phyloP scores from a whole-genome alignment of 1,140 invertebrate genomes.

The Drosophila busckii region DNA sequence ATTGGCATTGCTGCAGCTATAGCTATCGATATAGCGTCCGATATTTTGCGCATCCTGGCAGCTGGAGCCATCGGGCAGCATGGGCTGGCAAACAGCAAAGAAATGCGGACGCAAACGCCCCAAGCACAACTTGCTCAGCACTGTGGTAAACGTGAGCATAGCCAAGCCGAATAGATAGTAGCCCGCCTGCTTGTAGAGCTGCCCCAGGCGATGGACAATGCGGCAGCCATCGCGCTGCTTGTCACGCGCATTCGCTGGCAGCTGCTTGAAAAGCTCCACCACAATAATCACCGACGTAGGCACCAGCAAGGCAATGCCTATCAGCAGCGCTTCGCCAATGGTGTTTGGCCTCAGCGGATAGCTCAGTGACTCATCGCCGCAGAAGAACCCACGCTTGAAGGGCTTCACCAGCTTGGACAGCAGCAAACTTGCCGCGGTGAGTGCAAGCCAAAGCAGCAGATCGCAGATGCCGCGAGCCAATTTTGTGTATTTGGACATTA shows the following conservation, averaged over 20 bases:
- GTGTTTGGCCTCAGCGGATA: constrained; percentile 90
- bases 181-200: constrained; percentile 85
- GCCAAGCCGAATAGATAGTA: constrained; percentile 92
- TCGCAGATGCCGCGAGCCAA: constrained; percentile 59
- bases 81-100: constrained; percentile 85
- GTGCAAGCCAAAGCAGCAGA: constrained; percentile 50
- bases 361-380: constrained; percentile 94
- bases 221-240: constrained; percentile 47
- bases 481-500: constrained; percentile 65
- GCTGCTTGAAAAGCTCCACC: constrained; percentile 68
- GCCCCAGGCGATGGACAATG: constrained; percentile 83
- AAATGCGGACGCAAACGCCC: constrained; percentile 96
- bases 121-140: constrained; percentile 93
- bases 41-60: constrained; percentile 81
- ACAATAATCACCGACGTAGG: constrained; percentile 55
- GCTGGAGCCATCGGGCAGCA: constrained; percentile 79
- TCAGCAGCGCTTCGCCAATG: constrained; percentile 78
- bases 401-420: constrained; percentile 81
- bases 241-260: constrained; percentile 30
- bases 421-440: constrained; percentile 38
- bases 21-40: constrained; percentile 83
- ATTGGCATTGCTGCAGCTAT: constrained; percentile 81
- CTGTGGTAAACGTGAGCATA: constrained; percentile 89
- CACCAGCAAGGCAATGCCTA: constrained; percentile 33
- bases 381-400: constrained; percentile 95